Base-by-base conservation (phyloP, 2,113 vertebrate genomes). In the Rhipidura dahli region DNA sequence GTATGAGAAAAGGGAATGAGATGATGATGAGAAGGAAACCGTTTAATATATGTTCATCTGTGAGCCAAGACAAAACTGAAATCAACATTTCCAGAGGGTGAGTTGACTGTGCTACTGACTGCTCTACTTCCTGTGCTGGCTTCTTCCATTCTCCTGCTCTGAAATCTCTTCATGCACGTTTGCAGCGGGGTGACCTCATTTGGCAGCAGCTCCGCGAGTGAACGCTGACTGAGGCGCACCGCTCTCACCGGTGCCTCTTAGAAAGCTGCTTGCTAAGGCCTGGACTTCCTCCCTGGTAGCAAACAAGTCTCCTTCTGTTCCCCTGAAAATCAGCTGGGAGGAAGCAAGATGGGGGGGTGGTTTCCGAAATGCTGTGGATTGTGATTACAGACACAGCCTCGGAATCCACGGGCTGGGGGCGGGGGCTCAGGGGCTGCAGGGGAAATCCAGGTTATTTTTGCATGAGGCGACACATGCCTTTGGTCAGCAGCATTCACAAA, bases 301-400 rank as follows among this genome's bases (percentile, higher is more conserved):
- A 94, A 96, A 96, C 96, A 96, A 97, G 70, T 90, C 95, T 94
- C 96, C 91, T 91, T 96, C 95, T 96, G 95, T 97, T 97, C 95
- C 91, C 91, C 70, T 68, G 93, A 64, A 96, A 96, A 96, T 96
- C 95, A 96, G 95, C 95, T 96, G 96, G 95, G 96, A 96, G 96
- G 96, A 97, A 97, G 93, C 5, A 61, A 84, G 87, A 73, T 88
- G 94, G 95, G 95, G 96, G 95, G 94, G 96, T 63, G 95, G 93
- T 94, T 97, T 97, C 96, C 94, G 94, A 97, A 94, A 65, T 14
- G 8, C 75, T 4, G 82, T 19, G 75, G 91, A 83, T 54, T 69
- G 70, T 50, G 94, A 94, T 96, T 88, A 35, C 93, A 96, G 91
- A 61, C 71, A 5, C 47, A 13, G 80, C 30, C 85, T 53, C 17